A percentile compares a stretch with the other conserved stretches of the same genome.
phyloP scores from a whole-genome alignment of 2,113 vertebrate genomes.

The Acanthochromis polyacanthus region DNA sequence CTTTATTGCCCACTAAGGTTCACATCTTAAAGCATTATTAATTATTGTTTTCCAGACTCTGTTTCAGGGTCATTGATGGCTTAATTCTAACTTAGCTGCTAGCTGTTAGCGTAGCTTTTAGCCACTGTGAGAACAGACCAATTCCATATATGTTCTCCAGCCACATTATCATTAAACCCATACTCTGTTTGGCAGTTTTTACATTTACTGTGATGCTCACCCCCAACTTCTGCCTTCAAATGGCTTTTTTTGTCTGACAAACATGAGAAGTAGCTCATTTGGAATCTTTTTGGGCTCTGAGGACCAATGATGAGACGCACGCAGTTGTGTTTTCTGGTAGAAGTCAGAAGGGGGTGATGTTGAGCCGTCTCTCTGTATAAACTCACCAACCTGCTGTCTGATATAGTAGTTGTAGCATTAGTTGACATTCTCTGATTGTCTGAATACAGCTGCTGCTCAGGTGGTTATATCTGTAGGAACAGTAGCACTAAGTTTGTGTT shows the following conservation, averaged over 20 bases:
- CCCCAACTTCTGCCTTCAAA: background rate
- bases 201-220: background rate
- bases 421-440: background rate
- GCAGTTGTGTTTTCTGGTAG: background rate
- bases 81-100: too few relatives aligned
- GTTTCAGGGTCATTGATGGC: too few relatives aligned
- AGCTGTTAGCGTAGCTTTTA: too few relatives aligned
- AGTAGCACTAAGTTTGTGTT: background rate
- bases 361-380: conserved; percentile 1
- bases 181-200: background rate
- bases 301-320: background rate
- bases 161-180: too few relatives aligned
- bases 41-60: too few relatives aligned
- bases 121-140: too few relatives aligned
- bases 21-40: too few relatives aligned
- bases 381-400: background rate
- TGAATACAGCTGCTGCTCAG: background rate
- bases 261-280: background rate
- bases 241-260: background rate
- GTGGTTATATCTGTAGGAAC: background rate
- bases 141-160: background rate
- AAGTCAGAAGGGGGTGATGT: conserved; percentile 54
- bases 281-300: background rate
- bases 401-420: background rate
- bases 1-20: too few relatives aligned